Base-by-base conservation (phyloP, 2,888 invertebrate species). In the Automeris io region DNA sequence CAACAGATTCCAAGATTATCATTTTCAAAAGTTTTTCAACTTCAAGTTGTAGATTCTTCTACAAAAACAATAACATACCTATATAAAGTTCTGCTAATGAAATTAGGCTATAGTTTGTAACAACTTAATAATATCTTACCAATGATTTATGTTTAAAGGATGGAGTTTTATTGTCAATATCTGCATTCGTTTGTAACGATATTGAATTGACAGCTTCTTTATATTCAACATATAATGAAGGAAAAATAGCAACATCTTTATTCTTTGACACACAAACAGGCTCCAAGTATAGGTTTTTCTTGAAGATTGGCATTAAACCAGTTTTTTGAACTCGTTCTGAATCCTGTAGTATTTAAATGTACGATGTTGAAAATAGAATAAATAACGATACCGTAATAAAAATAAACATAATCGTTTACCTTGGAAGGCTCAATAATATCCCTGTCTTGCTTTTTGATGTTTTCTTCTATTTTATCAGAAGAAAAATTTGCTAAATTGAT, bases 21-120 rank as follows among this genome's bases (percentile, higher is more conserved):
- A 51, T 45, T n/a, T 54, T 46, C 18, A 54, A 39, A n/a, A 56
- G 42, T 21, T 54, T 51, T n/a, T 43, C 46, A 16, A 57, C 52
- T 46, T 57, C 56, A 9, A 16, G 18, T 35, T 48, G 46, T 12
- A 57, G 35, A 31, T 47, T 49, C 13, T 35, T 42, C 56, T 51
- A 25, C 5, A 34, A 34, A 9, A 9, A 24, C 3, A n/a, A n/a
- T n/a, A n/a, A n/a, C n/a, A n/a, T n/a, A n/a, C n/a, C n/a, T n/a
- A n/a, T 18, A 18, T 6, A 18, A 32, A 32, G 6, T 3, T 9
- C 6, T 4, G 5, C 11, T 9, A 9, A 32, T 9, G 7, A 18
- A 2, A 7, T 16, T 26, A 11, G 8, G 26, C 29, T 29, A 29
- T 1, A 16, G 16, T 9, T 29, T 16, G 5, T 31, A 18, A 5